Evolutionary conservation across 2,888 invertebrate species (phyloP), one percentile per base, ranked within the genome.

Genomic region (Allygus modestus): DNA sequence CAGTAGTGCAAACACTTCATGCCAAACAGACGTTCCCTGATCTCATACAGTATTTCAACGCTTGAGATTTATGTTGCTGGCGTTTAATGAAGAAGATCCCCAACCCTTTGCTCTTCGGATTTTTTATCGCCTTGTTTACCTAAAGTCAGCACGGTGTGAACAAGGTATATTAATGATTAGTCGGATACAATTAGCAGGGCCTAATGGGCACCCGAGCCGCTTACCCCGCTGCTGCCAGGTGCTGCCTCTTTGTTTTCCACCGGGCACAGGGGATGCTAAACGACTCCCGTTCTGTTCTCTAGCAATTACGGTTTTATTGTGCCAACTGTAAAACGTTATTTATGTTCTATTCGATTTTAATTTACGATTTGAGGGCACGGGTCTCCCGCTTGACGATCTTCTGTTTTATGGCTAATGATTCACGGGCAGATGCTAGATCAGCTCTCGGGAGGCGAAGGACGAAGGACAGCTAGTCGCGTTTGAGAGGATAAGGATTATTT

Each of bases 301-400:
- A 73, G 31, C 41, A 73, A 73, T 73, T 41, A 7, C 37, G 31
- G 69, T 73, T 73, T 43, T 73, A 73, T 43, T 73, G 73, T 41
- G 41, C 23, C 43, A 73, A 41, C 33, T 73, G 37, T 73, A 73
- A 73, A 73, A 73, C 43, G 73, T 73, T 73, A 69, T 73, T 73
- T 73, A 73, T 73, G 73, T 43, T 73, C 73, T 23, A 73, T 73
- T 73, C 73, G 73, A 73, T 73, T 33, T 37, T 41, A 73, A 73
- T 73, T 73, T 73, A 73, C 43, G 73, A 73, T 43, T 73, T 73
- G 73, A 73, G 73, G 37, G 73, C 73, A 43, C 73, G 41, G 73
- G 28, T 12, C 26, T 33, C 20, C 23, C 43, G 12, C 12, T 20
- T 43, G 33, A 17, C 73, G 23, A 37, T 73, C 33, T 43, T 41